These are phyloP conservation scores for Selenia dentaria DNA, from an alignment of 2,888 invertebrate genomes.

Conservation along the genomic window DNA sequence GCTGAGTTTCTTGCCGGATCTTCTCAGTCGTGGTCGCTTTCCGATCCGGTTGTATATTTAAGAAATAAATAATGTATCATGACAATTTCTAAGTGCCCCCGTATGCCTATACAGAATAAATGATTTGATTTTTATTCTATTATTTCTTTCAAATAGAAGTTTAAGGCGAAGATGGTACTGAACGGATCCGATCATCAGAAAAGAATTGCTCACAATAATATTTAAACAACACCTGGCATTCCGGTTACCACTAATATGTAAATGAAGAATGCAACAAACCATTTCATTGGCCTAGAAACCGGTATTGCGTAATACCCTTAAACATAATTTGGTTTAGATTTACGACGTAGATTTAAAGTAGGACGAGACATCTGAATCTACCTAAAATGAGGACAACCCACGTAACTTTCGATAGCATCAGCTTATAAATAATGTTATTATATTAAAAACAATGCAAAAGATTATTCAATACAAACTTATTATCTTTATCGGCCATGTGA, in stretches of 20 bases:
- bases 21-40: too few relatives aligned
- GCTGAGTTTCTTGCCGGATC: too few relatives aligned
- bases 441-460: neutral
- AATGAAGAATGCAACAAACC: slow-evolving; percentile 27
- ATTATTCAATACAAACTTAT: neutral
- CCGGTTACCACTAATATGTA: slow-evolving; percentile 25
- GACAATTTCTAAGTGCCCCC: too few relatives aligned
- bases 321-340: slow-evolving; percentile 25
- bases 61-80: too few relatives aligned
- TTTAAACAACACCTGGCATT: slow-evolving; percentile 12
- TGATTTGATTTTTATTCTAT: too few relatives aligned
- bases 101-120: too few relatives aligned
- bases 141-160: too few relatives aligned
- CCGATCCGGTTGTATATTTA: too few relatives aligned
- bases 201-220: slow-evolving; percentile 7
- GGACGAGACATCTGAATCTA: slow-evolving; percentile 24
- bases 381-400: slow-evolving; percentile 25
- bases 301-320: slow-evolving; percentile 20
- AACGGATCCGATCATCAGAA: slow-evolving; percentile 8
- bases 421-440: slow-evolving; percentile 9
- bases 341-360: slow-evolving; percentile 19
- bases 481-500: neutral
- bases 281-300: slow-evolving; percentile 30
- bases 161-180: too few relatives aligned
- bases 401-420: slow-evolving; percentile 24